Evolutionary conservation across 2,113 vertebrate genomes (phyloP).

Genomic region (Passer montanus): DNA sequence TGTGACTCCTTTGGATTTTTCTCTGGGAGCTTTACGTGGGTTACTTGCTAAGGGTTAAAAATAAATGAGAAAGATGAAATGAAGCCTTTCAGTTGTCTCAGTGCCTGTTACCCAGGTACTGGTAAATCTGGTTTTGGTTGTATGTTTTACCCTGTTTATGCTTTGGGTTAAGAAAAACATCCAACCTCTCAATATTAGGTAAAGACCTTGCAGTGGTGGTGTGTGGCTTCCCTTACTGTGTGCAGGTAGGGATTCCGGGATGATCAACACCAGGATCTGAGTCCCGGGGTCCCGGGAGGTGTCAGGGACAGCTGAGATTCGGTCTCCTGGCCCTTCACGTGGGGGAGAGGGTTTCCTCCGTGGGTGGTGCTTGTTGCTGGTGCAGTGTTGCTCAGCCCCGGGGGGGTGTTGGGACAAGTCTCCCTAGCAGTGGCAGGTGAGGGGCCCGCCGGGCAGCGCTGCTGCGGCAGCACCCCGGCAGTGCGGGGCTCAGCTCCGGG

Average conservation of each 20-base stretch:
- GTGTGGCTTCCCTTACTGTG: background rate
- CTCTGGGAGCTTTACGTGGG: fast-evolving
- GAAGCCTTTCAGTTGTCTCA: background rate
- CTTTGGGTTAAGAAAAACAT: background rate
- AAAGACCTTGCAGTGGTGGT: background rate
- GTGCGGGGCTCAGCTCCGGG: fast-evolving
- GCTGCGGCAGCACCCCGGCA: background rate
- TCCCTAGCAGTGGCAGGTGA: fast-evolving
- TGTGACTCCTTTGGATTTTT: background rate
- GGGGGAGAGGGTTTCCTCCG: background rate
- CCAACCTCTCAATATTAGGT: no score
- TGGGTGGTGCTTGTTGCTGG: background rate
- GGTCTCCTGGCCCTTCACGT: fast-evolving
- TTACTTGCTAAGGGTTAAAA: background rate
- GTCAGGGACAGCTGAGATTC: background rate
- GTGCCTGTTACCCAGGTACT: background rate
- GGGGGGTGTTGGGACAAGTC: fast-evolving
- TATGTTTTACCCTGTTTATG: background rate
- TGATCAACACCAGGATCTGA: no score
- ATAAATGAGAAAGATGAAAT: background rate
- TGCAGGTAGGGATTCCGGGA: background rate
- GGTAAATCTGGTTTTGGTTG: background rate
- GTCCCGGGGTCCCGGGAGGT: background rate
- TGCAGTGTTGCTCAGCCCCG: fast-evolving
- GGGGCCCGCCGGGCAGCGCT: background rate